phyloP scores from a whole-genome alignment of 2,797 vertebrate genomes.

The Apogon talboti region DNA sequence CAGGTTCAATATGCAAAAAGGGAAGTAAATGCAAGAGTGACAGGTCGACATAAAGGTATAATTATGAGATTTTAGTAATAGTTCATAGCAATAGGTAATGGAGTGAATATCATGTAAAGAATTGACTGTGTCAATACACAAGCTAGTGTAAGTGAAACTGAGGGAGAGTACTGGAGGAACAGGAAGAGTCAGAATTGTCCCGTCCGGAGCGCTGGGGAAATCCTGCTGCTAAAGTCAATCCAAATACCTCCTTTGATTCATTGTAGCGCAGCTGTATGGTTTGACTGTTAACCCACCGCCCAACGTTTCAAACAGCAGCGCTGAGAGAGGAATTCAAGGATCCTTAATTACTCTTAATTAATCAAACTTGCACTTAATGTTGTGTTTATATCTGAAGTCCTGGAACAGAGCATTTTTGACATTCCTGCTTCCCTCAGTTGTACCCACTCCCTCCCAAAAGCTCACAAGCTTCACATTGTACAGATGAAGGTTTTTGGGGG shows the following conservation, averaged over 20 bases:
- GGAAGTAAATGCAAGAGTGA: not conserved
- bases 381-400: conserved; percentile 62
- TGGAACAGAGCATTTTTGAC: conserved; percentile 58
- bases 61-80: not conserved
- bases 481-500: conserved; percentile 11
- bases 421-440: conserved; percentile 52
- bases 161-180: conserved; percentile 37
- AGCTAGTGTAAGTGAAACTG: not conserved
- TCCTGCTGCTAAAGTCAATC: conserved; percentile 43
- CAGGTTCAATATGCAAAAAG: not conserved
- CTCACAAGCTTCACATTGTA: conserved; percentile 20
- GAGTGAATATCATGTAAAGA: not conserved
- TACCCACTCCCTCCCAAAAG: conserved; percentile 31
- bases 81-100: not conserved
- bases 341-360: conserved; percentile 45
- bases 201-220: conserved; percentile 33
- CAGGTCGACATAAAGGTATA: not conserved
- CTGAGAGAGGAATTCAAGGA: conserved; percentile 40
- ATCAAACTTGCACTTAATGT: conserved; percentile 47
- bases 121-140: not conserved
- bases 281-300: conserved; percentile 11
- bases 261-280: conserved; percentile 27
- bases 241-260: conserved; percentile 58
- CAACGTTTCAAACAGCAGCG: conserved; percentile 4
- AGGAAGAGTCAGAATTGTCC: conserved; percentile 54